These are phyloP conservation scores for Onychomys arenicola DNA, from an alignment of 2,797 vertebrate genomes.

Conservation along the genomic window DNA sequence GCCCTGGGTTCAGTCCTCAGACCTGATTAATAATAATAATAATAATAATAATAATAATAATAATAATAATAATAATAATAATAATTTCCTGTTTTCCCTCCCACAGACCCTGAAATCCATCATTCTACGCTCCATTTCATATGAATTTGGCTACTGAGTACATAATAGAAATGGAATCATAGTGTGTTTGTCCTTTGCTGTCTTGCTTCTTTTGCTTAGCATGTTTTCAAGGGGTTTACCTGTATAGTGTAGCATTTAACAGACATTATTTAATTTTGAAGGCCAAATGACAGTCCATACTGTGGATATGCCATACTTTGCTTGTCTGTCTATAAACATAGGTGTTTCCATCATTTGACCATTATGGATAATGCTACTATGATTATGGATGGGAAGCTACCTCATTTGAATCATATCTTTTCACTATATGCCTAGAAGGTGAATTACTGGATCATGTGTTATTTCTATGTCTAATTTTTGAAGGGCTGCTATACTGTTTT, in stretches of 20 bases:
- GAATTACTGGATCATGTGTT: neutral
- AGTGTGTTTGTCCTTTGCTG: neutral
- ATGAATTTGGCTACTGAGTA: conserved; percentile 18
- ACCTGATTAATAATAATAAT: too few species aligned
- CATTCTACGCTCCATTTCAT: neutral
- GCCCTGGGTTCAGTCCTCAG: too few species aligned
- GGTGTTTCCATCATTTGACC: neutral
- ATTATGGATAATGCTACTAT: neutral
- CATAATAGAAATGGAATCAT: neutral
- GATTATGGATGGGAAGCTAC: neutral
- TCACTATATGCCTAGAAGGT: neutral
- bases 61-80: conserved; percentile 4
- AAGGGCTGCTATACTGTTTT: neutral
- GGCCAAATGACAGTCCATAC: neutral
- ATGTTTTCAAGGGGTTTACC: neutral
- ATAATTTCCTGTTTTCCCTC: neutral
- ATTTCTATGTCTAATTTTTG: neutral
- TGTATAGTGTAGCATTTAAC: neutral
- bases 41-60: neutral
- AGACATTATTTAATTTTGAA: conserved; percentile 3
- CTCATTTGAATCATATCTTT: neutral
- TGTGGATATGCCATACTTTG: neutral
- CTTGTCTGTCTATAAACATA: neutral
- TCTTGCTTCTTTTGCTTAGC: conserved; percentile 7
- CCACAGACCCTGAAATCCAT: neutral